Conservation (phyloP, 2,797 vertebrate genomes). For the Allobates femoralis region DNA sequence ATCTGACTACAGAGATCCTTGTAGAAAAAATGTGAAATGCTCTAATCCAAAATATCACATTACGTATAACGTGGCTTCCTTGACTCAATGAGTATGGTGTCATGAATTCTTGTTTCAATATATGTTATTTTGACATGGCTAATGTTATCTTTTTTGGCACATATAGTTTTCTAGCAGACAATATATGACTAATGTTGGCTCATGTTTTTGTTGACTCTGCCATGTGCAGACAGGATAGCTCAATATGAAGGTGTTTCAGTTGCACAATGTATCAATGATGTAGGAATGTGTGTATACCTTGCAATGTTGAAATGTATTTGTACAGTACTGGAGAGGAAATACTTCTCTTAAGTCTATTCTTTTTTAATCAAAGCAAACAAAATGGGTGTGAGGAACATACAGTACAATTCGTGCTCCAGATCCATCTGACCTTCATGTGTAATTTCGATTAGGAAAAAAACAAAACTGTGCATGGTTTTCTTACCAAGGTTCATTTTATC, state of each 20-base stretch:
- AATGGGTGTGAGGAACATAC: constrained; percentile 63
- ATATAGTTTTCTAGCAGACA: neutral
- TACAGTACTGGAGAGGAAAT: constrained; percentile 65
- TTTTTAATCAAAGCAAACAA: constrained; percentile 65
- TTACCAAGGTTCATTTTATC: neutral
- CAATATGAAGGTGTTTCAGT: constrained; percentile 20
- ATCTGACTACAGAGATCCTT: too few species aligned
- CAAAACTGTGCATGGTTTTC: constrained; percentile 25
- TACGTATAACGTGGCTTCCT: neutral
- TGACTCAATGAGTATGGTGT: neutral
- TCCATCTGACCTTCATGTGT: constrained; percentile 43
- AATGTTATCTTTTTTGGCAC: neutral
- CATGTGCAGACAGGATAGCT: neutral
- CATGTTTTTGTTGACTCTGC: constrained; percentile 12
- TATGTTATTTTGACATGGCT: neutral
- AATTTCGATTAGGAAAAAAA: constrained; percentile 46
- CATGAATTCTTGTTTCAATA: neutral
- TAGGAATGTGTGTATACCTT: constrained; percentile 39
- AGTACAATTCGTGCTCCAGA: constrained; percentile 60
- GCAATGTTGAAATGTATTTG: constrained; percentile 65
- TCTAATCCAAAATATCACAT: neutral
- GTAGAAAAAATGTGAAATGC: neutral
- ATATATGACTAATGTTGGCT: constrained; percentile 4
- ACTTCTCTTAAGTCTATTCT: constrained; percentile 58
- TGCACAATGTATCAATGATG: constrained; percentile 43